These are phyloP conservation scores for Natrix natrix DNA, from an alignment of 2,797 vertebrate genomes.

Conservation along the genomic window DNA sequence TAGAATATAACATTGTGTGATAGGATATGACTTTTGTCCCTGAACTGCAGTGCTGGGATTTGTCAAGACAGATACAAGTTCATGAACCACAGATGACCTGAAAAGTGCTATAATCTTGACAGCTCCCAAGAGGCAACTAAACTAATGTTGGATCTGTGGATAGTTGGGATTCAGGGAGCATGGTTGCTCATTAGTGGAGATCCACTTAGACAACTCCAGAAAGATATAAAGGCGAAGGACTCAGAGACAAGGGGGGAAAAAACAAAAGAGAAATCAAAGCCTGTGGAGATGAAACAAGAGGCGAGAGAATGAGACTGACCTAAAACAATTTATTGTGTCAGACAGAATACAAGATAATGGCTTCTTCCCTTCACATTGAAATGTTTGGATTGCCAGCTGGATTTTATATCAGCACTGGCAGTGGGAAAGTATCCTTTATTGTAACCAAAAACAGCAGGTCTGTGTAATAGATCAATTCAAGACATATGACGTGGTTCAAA, in stretches of 20 bases:
- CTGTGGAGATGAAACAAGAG: background rate
- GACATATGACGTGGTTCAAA: background rate
- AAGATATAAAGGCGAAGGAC: background rate
- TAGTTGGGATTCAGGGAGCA: background rate
- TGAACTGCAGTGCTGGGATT: background rate
- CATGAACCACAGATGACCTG: background rate
- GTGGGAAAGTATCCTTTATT: background rate
- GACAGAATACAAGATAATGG: background rate
- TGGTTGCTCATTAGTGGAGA: background rate
- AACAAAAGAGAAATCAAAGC: background rate
- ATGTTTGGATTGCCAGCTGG: background rate
- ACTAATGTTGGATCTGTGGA: background rate
- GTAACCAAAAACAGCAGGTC: background rate
- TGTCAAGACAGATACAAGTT: background rate
- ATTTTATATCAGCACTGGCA: background rate
- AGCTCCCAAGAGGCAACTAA: background rate
- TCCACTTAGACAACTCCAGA: background rate
- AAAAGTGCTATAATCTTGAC: background rate
- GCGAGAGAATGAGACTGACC: background rate
- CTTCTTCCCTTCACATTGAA: background rate
- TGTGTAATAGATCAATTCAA: background rate
- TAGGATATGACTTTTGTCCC: background rate
- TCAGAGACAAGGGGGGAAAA: background rate
- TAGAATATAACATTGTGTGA: background rate
- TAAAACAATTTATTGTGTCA: background rate